Base-by-base conservation (phyloP, 2,797 vertebrate species). In the Arnoldichthys spilopterus region DNA sequence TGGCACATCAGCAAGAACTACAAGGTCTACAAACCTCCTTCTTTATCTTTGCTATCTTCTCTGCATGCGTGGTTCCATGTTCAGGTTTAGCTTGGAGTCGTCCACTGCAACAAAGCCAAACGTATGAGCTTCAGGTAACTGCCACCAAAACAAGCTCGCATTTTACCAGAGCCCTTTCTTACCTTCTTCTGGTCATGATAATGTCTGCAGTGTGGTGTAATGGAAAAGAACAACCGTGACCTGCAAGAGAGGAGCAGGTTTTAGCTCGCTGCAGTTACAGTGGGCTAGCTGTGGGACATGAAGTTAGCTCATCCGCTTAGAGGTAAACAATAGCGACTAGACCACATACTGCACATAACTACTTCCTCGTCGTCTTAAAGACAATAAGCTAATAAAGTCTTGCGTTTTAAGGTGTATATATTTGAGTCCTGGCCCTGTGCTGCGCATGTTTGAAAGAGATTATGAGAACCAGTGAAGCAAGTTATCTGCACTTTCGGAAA, bases 161-260 rank as follows among this genome's bases (percentile, higher is more conserved):
- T 9, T 45, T 45, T 11, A 45, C 24, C 15, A 26, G 5, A 37
- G 5, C 2, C 1, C 49, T 16, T 37, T 89, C 77, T 76, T 91
- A 96, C 95, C 95, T 96, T 86, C 94, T 92, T 83, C 94, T 94
- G 85, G 94, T 94, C 95, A 96, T 96, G 87, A 86, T 93, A 86
- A 84, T 88, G 77, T 78, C 1, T 68, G 40, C 12, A 30, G 47
- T 13, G 43, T 12, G 1, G 13, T 16, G 37, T 81, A 54, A 79
- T 54, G 53, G 37, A 81, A 92, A 74, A 92, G 75, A 28, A 85
- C 22, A 32, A 15, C 11, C 16, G 24, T 11, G 34, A 51, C 40
- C 72, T 68, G 76, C 78, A 61, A 20, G 87, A 81, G 1, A 32
- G 74, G 26, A 77, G 0, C 18, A 63, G 61, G 2, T 9, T 3